These are phyloP conservation scores for Rhinoderma darwinii DNA, from an alignment of 2,113 vertebrate genomes.

Conservation along the genomic window DNA sequence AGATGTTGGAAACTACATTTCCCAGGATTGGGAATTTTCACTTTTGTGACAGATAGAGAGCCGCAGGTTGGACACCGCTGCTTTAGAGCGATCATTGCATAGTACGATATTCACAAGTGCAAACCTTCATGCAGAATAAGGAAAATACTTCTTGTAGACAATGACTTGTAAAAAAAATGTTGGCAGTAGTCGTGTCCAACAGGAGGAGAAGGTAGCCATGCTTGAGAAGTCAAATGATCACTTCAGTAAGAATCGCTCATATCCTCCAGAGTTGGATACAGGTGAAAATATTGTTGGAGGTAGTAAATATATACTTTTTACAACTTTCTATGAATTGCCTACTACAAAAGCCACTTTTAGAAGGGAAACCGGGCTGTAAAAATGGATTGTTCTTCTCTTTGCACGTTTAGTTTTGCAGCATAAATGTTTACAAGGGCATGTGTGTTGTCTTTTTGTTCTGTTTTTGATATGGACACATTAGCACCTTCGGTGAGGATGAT, in stretches of 20 bases:
- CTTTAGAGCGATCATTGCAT: background rate
- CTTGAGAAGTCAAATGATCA: no score
- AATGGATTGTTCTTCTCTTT: background rate
- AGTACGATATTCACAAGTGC: no score
- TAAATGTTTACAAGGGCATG: conserved; percentile 52
- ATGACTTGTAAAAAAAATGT: no score
- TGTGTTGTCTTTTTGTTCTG: background rate
- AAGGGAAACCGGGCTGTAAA: background rate
- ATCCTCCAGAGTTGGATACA: no score
- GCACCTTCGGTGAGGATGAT: background rate
- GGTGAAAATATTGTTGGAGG: background rate
- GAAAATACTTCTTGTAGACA: no score
- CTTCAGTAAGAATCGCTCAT: no score
- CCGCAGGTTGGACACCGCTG: no score
- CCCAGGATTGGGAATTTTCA: background rate
- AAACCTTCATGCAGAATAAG: no score
- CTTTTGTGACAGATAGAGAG: background rate
- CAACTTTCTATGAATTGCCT: background rate
- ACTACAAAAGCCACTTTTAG: background rate
- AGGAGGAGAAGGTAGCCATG: no score
- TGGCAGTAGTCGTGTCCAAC: no score
- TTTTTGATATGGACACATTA: background rate
- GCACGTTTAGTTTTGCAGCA: conserved; percentile 41
- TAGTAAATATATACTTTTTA: background rate
- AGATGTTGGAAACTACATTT: background rate